Conservation (phyloP, 2,888 invertebrate species). For the Tetheella fluctuosa region DNA sequence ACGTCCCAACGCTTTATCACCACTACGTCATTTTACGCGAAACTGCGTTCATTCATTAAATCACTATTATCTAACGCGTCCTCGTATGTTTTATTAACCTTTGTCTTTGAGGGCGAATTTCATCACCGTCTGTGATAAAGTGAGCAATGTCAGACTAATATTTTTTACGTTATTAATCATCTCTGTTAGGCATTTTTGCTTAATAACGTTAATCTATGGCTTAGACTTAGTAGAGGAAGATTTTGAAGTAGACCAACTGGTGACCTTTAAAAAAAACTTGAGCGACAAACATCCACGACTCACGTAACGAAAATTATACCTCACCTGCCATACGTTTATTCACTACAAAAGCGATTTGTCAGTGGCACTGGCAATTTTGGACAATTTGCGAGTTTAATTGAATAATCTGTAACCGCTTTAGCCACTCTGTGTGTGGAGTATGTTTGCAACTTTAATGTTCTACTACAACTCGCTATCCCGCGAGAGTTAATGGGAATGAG, state of each 20-base stretch:
- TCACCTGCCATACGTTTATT: slow-evolving; percentile 42
- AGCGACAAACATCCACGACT: not conserved
- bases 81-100: slow-evolving; percentile 11
- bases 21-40: slow-evolving; percentile 29
- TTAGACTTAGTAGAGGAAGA: not conserved
- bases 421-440: not conserved
- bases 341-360: slow-evolving; percentile 51
- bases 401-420: slow-evolving; percentile 40
- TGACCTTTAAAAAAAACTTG: not conserved
- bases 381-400: slow-evolving; percentile 56
- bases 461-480: no score
- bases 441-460: not conserved
- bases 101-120: slow-evolving; percentile 9
- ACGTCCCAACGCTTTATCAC: slow-evolving; percentile 36
- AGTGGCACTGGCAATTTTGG: slow-evolving; percentile 50
- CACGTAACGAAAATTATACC: no score
- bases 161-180: not conserved
- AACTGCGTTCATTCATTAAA: slow-evolving; percentile 42
- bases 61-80: slow-evolving; percentile 11
- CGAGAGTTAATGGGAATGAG: no score
- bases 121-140: slow-evolving; percentile 10
- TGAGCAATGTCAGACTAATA: not conserved
- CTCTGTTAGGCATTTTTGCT: not conserved
- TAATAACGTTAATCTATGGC: no score
- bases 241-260: not conserved